These are phyloP conservation scores for Aix galericulata DNA, from an alignment of 2,113 vertebrate species.

Conservation along the genomic window DNA sequence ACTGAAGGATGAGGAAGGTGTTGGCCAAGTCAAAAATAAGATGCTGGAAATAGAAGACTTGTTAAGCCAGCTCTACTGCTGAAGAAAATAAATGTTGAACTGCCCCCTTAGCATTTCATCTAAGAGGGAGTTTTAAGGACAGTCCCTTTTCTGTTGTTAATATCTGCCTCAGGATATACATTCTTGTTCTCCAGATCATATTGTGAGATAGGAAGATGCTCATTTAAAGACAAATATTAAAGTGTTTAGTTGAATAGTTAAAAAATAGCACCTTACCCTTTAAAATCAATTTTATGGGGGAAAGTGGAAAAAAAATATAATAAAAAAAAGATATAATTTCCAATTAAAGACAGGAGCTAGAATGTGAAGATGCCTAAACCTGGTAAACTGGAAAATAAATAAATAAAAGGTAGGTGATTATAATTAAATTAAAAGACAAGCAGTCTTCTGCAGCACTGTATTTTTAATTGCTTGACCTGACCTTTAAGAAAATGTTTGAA, in stretches of 20 bases:
- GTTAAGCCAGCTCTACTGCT: background rate
- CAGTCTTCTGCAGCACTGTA: background rate
- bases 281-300: background rate
- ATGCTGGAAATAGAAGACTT: background rate
- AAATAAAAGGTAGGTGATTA: background rate
- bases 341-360: background rate
- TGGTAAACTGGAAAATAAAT: background rate
- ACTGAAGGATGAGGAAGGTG: background rate
- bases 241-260: background rate
- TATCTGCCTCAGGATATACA: background rate
- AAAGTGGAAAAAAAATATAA: background rate
- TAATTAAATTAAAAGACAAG: background rate
- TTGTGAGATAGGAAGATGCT: background rate
- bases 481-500: slow-evolving; percentile 10
- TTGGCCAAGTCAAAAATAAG: background rate
- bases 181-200: background rate
- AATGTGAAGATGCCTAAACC: background rate
- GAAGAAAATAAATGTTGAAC: background rate
- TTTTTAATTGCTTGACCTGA: background rate
- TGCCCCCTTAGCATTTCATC: background rate
- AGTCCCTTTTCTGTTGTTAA: background rate
- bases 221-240: background rate
- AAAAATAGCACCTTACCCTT: background rate
- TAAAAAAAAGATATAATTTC: background rate
- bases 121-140: fast-evolving